These are phyloP conservation scores for Gnatocerus cornutus DNA, from an alignment of 2,888 invertebrate genomes.

Conservation along the genomic window DNA sequence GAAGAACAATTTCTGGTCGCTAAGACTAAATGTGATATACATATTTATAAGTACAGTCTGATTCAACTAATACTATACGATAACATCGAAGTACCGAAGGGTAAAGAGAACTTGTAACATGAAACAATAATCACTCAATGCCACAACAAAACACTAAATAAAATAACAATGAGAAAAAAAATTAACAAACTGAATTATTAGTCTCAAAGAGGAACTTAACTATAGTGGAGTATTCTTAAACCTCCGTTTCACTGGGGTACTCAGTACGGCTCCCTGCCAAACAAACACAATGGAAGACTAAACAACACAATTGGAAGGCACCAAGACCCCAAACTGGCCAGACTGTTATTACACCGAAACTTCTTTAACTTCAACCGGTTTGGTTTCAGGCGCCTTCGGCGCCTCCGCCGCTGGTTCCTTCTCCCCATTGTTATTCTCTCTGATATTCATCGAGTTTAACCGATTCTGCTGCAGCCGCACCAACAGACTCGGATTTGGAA, in stretches of 20 bases:
- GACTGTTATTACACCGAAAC: constrained; percentile 9
- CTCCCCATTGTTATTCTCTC: constrained; percentile 23
- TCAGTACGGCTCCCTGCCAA: constrained; percentile 14
- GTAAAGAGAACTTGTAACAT: constrained; percentile 30
- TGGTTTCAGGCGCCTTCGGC: constrained; percentile 12
- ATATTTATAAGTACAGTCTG: constrained; percentile 43
- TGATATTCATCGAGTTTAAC: constrained; percentile 57
- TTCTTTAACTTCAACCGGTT: constrained; percentile 28
- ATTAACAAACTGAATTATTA: constrained; percentile 13
- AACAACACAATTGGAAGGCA: constrained; percentile 9
- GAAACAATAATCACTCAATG: constrained; percentile 27
- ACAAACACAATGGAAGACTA: constrained; percentile 26
- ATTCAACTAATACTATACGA: constrained; percentile 4
- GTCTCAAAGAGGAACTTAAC: constrained; percentile 32
- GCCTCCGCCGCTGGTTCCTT: constrained; percentile 5
- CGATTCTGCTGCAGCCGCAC: constrained; percentile 73
- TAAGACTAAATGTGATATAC: constrained; percentile 23
- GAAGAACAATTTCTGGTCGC: background rate
- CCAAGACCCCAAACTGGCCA: constrained; percentile 3
- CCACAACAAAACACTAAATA: constrained; percentile 27
- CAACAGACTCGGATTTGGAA: constrained; percentile 78
- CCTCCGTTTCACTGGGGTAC: constrained; percentile 7
- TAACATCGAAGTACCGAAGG: constrained; percentile 27
- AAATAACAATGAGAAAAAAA: constrained; percentile 25
- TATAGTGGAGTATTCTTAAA: constrained; percentile 9